These are phyloP conservation scores for Limnephilus rhombicus DNA, from an alignment of 2,888 invertebrate genomes.

Conservation along the genomic window DNA sequence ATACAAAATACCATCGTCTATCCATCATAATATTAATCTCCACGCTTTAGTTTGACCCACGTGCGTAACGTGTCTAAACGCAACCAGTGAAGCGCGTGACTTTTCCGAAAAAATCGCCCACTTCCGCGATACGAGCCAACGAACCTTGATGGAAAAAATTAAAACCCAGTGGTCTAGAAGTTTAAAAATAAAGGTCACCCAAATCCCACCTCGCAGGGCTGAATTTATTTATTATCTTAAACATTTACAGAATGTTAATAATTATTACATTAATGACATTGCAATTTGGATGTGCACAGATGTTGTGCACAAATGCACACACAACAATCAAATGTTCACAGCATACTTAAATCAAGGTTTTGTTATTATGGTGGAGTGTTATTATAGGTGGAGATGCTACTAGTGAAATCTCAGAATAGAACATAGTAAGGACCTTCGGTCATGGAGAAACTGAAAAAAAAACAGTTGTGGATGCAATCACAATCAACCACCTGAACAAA, in stretches of 20 bases:
- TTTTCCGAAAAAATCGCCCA: neutral
- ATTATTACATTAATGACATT: neutral
- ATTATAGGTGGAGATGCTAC: too few species aligned
- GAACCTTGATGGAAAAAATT: neutral
- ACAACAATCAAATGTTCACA: too few species aligned
- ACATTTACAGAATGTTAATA: neutral
- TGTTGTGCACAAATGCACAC: too few species aligned
- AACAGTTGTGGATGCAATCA: too few species aligned
- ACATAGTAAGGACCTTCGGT: too few species aligned
- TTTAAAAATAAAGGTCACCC: neutral
- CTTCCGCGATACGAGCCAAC: neutral
- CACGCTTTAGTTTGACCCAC: neutral
- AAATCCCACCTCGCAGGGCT: neutral
- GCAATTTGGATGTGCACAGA: too few species aligned
- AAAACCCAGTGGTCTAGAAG: neutral
- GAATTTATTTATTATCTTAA: neutral
- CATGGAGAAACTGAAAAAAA: too few species aligned
- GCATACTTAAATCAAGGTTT: too few species aligned
- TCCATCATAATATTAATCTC: neutral
- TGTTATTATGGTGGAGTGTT: too few species aligned
- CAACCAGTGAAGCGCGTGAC: neutral
- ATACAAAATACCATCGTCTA: neutral
- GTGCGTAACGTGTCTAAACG: neutral
- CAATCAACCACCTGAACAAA: too few species aligned
- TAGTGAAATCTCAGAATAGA: too few species aligned